Percentiles rank a stretch among this genome's conserved stretches.
Conservation (phyloP, 2,113 vertebrate species). For the Sander lucioperca region DNA sequence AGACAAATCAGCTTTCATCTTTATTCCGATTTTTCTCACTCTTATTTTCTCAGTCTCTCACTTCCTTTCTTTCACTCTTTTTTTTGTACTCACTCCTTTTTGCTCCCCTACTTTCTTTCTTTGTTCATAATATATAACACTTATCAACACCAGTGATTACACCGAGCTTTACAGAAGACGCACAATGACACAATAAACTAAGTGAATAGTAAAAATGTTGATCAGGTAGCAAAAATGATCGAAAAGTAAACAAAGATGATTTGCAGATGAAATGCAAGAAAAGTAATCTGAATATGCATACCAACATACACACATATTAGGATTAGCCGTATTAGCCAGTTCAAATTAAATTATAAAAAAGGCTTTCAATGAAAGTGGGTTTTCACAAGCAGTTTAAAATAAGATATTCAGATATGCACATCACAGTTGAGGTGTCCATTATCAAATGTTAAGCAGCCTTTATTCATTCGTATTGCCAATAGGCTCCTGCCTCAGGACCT, state of each 20-base stretch:
- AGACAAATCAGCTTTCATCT: constrained; percentile 57
- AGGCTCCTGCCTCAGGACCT: not conserved
- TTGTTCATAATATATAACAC: not conserved
- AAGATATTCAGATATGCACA: not conserved
- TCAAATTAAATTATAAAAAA: not conserved
- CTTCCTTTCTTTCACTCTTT: not conserved
- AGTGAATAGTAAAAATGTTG: not conserved
- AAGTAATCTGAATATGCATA: not conserved
- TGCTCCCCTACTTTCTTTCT: not conserved
- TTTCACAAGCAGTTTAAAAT: not conserved
- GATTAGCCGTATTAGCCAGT: not conserved
- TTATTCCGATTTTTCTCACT: constrained; percentile 23
- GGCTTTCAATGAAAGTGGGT: not conserved
- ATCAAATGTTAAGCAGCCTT: not conserved
- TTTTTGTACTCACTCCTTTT: not conserved
- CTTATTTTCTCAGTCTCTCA: not conserved
- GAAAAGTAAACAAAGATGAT: not conserved
- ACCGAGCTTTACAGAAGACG: not conserved
- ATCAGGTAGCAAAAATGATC: not conserved
- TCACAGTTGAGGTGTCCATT: not conserved
- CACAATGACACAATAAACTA: not conserved
- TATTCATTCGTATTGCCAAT: not conserved
- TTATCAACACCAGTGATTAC: not conserved
- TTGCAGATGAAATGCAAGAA: not conserved
- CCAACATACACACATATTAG: not conserved